Base-by-base conservation (phyloP, 2,888 invertebrate species). In the Pemphredon lugubris region DNA sequence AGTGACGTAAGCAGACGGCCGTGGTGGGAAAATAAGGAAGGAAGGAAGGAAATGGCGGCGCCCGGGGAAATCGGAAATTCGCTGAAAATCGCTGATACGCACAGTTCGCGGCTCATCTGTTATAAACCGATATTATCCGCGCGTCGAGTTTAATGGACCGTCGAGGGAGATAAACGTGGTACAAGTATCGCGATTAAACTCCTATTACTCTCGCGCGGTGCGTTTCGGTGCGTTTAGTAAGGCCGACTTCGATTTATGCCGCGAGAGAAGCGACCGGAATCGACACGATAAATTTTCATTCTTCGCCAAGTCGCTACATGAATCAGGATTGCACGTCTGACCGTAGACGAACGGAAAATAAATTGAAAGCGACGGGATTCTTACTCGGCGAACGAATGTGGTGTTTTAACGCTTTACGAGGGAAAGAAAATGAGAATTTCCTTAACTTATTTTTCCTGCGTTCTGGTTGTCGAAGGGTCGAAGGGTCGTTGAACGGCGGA, bases 181-280 rank as follows among this genome's bases (percentile, higher is more conserved):
- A 59, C 76, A 66, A 75, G 74, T 77, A 73, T 72, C 66, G 40
- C 73, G 77, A 79, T 83, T 78, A 75, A 73, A 75, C 68, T 70
- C 48, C 55, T 53, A 71, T 71, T 59, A 50, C 57, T 68, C 47
- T 63, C 53, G 7, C 20, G 6, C 44, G 48, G 13, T 21, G 50
- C 34, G 47, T 18, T 51, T 23, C 14, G 34, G 13, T 34, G 39
- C 23, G 32, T 30, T 6, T 44, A 9, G 37, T 40, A 51, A 55
- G 42, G 34, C 20, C 20, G 34, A 32, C 23, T 40, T 30, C 42
- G 47, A 59, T 53, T 40, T 21, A 34, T 40, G 23, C 47, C 32
- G n/a, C 40, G 23, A n/a, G 32, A 45, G 7, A 21, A 20, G 5
- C 3, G n/a, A 11, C 26, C 16, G n/a, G 20, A 37, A 6, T 42